Evolutionary conservation across 1,140 invertebrate species (phyloP), one percentile per base, ranked within the genome.

Genomic region (Zaprionus nigranus): DNA sequence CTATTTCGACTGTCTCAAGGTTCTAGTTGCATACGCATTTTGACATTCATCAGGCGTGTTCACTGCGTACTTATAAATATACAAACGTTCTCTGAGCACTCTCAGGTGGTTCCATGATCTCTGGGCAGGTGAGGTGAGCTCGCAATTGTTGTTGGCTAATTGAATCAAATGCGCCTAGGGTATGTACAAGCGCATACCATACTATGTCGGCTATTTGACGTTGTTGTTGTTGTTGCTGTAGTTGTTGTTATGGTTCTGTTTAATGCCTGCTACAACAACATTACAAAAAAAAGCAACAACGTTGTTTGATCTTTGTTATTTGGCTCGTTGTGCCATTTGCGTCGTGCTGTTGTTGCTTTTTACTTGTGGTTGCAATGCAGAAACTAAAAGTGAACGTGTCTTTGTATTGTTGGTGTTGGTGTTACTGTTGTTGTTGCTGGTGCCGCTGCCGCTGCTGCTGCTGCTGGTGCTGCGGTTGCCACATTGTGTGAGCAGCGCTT

Each of bases 221-320:
- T 20, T 51, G 17, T 22, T 54, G 13, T 26, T 54, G 46, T 20
- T 51, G 17, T 15, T 54, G 13, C n/a, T n/a, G n/a, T n/a, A n/a
- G n/a, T 26, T 54, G 46, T 36, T 64, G 30, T 38, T 54, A 20
- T 34, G 24, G 61, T 43, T 72, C 62, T 43, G 13, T 53, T 64
- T 49, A 22, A 38, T 67, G 53, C n/a, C 62, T 51, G 53, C 54
- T 24, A 56, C 46, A 53, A 30, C 30, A 63, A 49, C 24, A 30
- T 28, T 28, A 28, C 1, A 24, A 57, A 59, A 57, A 59, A 22
- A 5, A 13, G 12, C 34, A 36, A 5, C 51, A 15, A 58, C 26
- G 63, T 38, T 73, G 59, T 83, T 83, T 84, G 81, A 85, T 84
- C 81, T 85, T 85, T 84, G 81, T 85, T 85, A 85, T 84, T 84